Percentiles rank a stretch among this genome's conserved stretches.
Conservation (phyloP, 2,113 vertebrate species). For the Spermophilus dauricus region DNA sequence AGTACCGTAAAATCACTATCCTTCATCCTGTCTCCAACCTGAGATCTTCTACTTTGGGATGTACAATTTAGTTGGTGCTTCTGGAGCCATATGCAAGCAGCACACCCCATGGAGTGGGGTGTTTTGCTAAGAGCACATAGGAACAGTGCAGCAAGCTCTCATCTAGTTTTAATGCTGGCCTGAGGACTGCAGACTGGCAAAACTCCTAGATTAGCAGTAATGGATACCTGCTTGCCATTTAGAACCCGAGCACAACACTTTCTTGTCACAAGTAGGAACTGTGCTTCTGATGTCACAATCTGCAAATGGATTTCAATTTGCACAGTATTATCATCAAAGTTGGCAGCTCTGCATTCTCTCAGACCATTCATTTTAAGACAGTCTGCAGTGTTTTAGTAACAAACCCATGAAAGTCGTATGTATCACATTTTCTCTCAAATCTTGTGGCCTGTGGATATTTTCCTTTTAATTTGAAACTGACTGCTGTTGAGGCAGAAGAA, state of each 20-base stretch:
- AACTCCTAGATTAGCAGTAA: background rate
- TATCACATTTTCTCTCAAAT: background rate
- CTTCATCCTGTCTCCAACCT: background rate
- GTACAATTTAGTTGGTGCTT: too few species aligned
- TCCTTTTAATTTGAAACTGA: background rate
- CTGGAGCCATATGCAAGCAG: background rate
- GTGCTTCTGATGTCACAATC: background rate
- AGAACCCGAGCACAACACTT: background rate
- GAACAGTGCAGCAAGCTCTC: rapidly evolving
- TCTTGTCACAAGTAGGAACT: background rate
- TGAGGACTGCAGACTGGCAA: background rate
- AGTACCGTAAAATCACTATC: rapidly evolving
- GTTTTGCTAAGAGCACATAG: background rate
- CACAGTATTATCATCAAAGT: background rate
- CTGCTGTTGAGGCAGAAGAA: background rate
- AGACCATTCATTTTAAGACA: background rate
- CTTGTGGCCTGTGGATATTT: background rate
- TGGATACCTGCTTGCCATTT: background rate
- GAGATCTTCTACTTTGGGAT: background rate
- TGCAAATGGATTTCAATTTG: background rate
- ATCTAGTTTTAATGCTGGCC: background rate
- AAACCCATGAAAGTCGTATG: rapidly evolving
- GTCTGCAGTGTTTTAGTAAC: background rate
- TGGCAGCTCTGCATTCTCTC: background rate
- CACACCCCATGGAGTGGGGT: background rate